Percentiles rank a stretch among this genome's conserved stretches.
phyloP scores from a whole-genome alignment of 2,113 vertebrate species.

The Anolis sagrei region DNA sequence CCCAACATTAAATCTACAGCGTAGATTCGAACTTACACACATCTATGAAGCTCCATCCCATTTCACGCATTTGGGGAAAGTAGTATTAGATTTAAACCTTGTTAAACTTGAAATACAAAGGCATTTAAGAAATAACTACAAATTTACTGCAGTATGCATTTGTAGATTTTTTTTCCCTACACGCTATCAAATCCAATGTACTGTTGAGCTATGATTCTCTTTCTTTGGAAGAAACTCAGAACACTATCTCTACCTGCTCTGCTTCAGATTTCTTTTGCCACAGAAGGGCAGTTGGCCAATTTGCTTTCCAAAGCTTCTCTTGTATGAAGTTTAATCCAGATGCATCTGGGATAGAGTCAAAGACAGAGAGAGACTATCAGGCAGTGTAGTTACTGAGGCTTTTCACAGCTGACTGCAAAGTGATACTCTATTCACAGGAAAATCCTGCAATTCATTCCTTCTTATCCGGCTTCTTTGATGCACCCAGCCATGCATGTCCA shows the following conservation, averaged over 20 bases:
- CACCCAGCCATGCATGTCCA: slow-evolving; percentile 11
- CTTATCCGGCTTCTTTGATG: slow-evolving; percentile 52
- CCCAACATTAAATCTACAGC: too few species aligned
- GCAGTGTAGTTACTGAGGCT: slow-evolving; percentile 62
- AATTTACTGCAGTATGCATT: background rate
- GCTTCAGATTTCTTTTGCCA: slow-evolving; percentile 52
- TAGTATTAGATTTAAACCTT: background rate
- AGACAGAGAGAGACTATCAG: slow-evolving; percentile 66
- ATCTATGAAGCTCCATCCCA: background rate
- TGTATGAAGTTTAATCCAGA: slow-evolving; percentile 65
- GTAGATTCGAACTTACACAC: background rate
- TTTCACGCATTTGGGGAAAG: background rate
- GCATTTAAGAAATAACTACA: slow-evolving; percentile 11
- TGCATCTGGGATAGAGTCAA: slow-evolving; percentile 30
- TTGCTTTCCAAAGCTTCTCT: slow-evolving; percentile 74
- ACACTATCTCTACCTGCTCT: background rate
- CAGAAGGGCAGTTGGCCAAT: slow-evolving; percentile 66
- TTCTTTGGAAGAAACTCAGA: slow-evolving; percentile 35
- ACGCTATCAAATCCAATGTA: slow-evolving; percentile 13
- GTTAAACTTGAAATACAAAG: background rate
- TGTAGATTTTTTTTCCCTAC: background rate
- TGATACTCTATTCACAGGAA: slow-evolving; percentile 52
- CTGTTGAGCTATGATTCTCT: slow-evolving; percentile 28
- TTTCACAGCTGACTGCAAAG: slow-evolving; percentile 63
- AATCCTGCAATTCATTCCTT: slow-evolving; percentile 47